Evolutionary conservation across 2,888 invertebrate species (phyloP).

Genomic region (Bombylius discolor): DNA sequence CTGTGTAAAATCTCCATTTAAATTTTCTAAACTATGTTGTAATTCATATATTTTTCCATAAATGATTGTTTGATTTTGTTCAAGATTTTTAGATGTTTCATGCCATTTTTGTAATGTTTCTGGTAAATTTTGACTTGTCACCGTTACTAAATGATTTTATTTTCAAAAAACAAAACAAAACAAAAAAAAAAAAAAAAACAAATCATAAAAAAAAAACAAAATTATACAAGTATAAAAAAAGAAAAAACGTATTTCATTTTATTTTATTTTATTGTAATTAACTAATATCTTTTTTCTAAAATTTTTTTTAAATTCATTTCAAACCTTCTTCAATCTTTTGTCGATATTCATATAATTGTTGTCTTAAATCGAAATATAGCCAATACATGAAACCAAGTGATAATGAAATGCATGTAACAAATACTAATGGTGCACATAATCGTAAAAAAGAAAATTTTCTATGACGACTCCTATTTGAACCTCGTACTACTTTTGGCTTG

Average conservation of each 20-base stretch:
- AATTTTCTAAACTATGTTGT: conserved; percentile 42
- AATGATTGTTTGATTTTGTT: conserved; percentile 52
- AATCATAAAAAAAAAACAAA: no score
- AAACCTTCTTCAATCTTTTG: conserved; percentile 35
- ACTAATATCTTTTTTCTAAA: not conserved
- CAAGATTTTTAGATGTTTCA: conserved; percentile 51
- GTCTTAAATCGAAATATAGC: conserved; percentile 33
- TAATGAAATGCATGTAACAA: conserved; percentile 25
- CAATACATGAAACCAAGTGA: conserved; percentile 31
- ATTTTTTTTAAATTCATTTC: not conserved
- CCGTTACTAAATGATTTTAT: conserved; percentile 40
- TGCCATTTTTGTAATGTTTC: conserved; percentile 60
- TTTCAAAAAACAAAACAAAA: not conserved
- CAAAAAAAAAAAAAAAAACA: no score
- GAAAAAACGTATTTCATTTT: no score
- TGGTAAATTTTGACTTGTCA: conserved; percentile 54
- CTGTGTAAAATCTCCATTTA: conserved; percentile 36
- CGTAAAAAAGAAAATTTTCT: conserved; percentile 27
- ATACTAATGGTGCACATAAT: conserved; percentile 28
- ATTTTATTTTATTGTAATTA: no score
- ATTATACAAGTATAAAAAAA: not conserved
- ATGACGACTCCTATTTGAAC: conserved; percentile 24
- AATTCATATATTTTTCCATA: conserved; percentile 44
- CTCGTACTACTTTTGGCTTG: conserved; percentile 21
- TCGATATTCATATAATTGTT: conserved; percentile 32